Percentiles rank a stretch among this genome's conserved stretches.
These are phyloP conservation scores for pig (Sus scrofa) DNA, from an alignment of 2,113 vertebrate genomes.

Conservation along the genomic window T2T-Sscrofa CM000829.6:64257501-64258000, in stretches of 20 bases:
- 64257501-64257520: neutral
- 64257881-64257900: slow-evolving; percentile 60
- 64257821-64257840: slow-evolving; percentile 16
- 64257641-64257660: slow-evolving; percentile 61
- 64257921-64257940: slow-evolving; percentile 70
- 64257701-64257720: slow-evolving; percentile 52
- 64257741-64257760: neutral
- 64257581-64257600: slow-evolving; percentile 16
- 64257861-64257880: slow-evolving; percentile 23
- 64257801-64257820: slow-evolving; percentile 62
- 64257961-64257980: slow-evolving; percentile 84
- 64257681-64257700: slow-evolving; percentile 77
- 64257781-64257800: slow-evolving; percentile 48
- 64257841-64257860: slow-evolving; percentile 58
- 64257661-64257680: slow-evolving; percentile 29
- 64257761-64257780: slow-evolving; percentile 67
- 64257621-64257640: neutral
- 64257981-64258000: slow-evolving; percentile 86
- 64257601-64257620: slow-evolving; percentile 30
- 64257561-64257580: slow-evolving; percentile 23
- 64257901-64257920: slow-evolving; percentile 65
- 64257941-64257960: slow-evolving; percentile 50
- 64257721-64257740: slow-evolving; percentile 60
- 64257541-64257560: neutral
- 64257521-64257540: slow-evolving; percentile 4